phyloP scores from a whole-genome alignment of 2,888 invertebrate species.

The Campaea margaritaria region DNA sequence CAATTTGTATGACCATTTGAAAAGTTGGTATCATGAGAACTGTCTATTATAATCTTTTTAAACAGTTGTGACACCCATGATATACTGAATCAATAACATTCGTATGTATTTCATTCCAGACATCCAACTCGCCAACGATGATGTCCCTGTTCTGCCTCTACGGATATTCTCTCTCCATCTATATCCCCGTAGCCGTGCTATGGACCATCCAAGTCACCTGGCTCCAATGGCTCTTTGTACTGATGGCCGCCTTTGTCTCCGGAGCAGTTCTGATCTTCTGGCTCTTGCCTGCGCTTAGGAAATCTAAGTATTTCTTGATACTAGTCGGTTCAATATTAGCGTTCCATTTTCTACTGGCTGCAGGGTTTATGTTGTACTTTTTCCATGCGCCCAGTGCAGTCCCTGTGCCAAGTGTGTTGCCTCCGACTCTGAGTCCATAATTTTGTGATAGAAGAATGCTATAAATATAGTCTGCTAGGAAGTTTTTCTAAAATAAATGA shows the following conservation, averaged over 20 bases:
- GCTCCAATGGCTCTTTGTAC: slow-evolving; percentile 95
- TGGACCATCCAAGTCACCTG: slow-evolving; percentile 94
- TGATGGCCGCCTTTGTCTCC: slow-evolving; percentile 92
- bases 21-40: no score
- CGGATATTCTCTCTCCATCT: slow-evolving; percentile 97
- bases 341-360: slow-evolving; percentile 92
- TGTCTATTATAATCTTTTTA: no score
- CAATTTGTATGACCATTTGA: no score
- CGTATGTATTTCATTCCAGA: slow-evolving; percentile 56
- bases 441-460: neutral
- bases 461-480: no score
- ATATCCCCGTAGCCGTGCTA: slow-evolving; percentile 96
- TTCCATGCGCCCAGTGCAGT: slow-evolving; percentile 86
- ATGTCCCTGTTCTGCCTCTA: slow-evolving; percentile 97
- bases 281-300: slow-evolving; percentile 90
- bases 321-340: slow-evolving; percentile 86
- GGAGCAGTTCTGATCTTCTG: slow-evolving; percentile 94
- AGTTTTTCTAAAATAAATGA: no score
- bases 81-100: no score
- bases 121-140: slow-evolving; percentile 86
- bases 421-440: slow-evolving; percentile 46
- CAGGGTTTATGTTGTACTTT: slow-evolving; percentile 94
- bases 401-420: slow-evolving; percentile 23
- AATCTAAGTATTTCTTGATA: slow-evolving; percentile 83
- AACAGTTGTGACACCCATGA: no score